Evolutionary conservation across 2,888 invertebrate species (phyloP), one percentile per base, ranked within the genome.

Genomic region (Drosophila anceps): DNA sequence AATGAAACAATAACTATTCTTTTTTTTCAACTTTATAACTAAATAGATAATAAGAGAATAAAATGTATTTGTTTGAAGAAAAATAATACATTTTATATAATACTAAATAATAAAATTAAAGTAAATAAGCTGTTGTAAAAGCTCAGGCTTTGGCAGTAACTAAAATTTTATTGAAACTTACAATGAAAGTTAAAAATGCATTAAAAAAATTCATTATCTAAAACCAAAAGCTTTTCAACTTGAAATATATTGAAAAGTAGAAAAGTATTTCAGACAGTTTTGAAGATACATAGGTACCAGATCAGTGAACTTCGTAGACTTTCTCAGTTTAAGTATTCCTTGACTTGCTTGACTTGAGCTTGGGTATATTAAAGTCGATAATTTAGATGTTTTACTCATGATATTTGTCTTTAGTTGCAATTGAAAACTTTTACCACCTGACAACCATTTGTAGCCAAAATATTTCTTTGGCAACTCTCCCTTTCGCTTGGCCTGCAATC

Each of bases 381-480:
- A 12, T 44, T 41, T 4, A n/a, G 7, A 15, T 10, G 12, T 3
- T 0, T 0, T 39, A 2, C 8, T 54, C n/a, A 12, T n/a, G 18
- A 18, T 51, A 10, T 50, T 64, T 46, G 41, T 7, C n/a, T 55
- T 46, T 46, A 31, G 59, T 31, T 61, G 57, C 50, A 54, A 60
- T 5, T 18, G 39, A 18, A 41, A 50, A 39, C 29, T 43, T 44
- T 73, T 63, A 62, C 73, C 65, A 76, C 58, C 55, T 64, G 62
- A 58, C 51, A 55, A 69, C 51, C 66, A 39, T 50, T 50, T 43
- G 41, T 24, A 24, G 24, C 53, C 51, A 6, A 58, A 53, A 57
- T n/a, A 80, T 63, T 27, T 41, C 62, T 29, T 58, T n/a, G 46
- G 48, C 43, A 76, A 66, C 71, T 70, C 68, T 63, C 65, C 60